Evolutionary conservation across 2,113 vertebrate genomes (phyloP).

Genomic region (Tenebrosternarchus preto): DNA sequence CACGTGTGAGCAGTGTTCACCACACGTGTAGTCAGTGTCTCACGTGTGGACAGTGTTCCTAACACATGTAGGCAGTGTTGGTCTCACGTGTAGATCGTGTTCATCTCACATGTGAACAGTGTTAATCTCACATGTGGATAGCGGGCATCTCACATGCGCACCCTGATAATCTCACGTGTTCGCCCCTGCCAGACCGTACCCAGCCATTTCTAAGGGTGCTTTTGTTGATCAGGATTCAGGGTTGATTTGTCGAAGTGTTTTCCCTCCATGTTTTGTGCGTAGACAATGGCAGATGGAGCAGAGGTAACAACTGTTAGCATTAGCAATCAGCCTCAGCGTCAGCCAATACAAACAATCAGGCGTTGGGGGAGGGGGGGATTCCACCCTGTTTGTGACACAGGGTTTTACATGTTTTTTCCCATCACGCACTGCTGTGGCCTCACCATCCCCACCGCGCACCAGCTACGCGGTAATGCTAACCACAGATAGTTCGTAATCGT

Average conservation of each 20-base stretch:
- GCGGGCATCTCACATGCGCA: too few species aligned
- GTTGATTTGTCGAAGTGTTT: neutral
- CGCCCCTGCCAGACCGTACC: neutral
- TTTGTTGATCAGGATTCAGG: neutral
- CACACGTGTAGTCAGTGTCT: too few species aligned
- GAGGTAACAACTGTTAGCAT: conserved; percentile 32
- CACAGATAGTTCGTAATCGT: conserved; percentile 43
- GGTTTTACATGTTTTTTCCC: conserved; percentile 10
- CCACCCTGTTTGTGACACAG: conserved; percentile 5
- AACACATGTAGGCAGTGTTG: too few species aligned
- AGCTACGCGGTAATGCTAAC: conserved; percentile 6
- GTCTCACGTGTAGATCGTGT: neutral
- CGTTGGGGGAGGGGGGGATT: neutral
- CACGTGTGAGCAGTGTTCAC: too few species aligned
- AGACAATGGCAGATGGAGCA: conserved; percentile 2
- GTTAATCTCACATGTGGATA: too few species aligned
- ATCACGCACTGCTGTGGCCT: conserved; percentile 45
- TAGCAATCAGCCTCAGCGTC: conserved; percentile 4
- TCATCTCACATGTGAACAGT: too few species aligned
- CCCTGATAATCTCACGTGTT: neutral
- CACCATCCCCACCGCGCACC: neutral
- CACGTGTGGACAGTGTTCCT: too few species aligned
- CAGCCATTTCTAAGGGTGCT: neutral
- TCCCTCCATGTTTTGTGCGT: conserved; percentile 1
- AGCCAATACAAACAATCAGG: conserved; percentile 13